Conservation (phyloP, 2,888 invertebrate species). For the Eupithecia inturbata region DNA sequence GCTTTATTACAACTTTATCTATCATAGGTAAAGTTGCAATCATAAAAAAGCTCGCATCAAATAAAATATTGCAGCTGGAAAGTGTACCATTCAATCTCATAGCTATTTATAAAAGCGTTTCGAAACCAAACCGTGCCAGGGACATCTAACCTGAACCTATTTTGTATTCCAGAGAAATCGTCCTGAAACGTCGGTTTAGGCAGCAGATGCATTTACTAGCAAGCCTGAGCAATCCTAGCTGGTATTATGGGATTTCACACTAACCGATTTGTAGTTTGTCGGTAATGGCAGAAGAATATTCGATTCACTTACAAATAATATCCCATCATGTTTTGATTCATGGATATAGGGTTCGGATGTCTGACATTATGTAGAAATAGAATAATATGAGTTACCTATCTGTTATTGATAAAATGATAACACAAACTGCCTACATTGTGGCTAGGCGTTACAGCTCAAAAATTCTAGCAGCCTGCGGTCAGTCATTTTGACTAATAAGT, state of each 20-base stretch:
- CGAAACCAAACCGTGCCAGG: conserved; percentile 26
- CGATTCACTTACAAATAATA: too few species aligned
- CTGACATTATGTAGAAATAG: too few species aligned
- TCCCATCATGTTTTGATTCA: too few species aligned
- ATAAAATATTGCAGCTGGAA: conserved; percentile 12
- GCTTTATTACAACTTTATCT: too few species aligned
- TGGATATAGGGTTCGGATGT: too few species aligned
- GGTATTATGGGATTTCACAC: conserved; percentile 5
- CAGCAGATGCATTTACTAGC: conserved; percentile 34
- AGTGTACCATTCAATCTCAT: conserved; percentile 16
- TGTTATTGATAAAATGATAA: too few species aligned
- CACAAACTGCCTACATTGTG: too few species aligned
- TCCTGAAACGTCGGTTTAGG: conserved; percentile 37
- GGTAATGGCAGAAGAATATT: not conserved
- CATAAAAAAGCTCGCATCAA: not conserved
- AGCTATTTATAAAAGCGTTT: conserved; percentile 32
- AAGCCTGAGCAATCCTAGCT: conserved; percentile 14
- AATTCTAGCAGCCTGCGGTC: too few species aligned
- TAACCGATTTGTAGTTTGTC: conserved; percentile 1
- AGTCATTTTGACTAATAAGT: too few species aligned
- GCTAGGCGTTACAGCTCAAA: too few species aligned
- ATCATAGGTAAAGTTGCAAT: not conserved
- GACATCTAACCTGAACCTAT: conserved; percentile 31
- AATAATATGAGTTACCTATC: too few species aligned
- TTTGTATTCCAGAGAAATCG: conserved; percentile 39